phyloP scores from a whole-genome alignment of 2,797 vertebrate species.

The Platyrinchus mystaceus region DNA sequence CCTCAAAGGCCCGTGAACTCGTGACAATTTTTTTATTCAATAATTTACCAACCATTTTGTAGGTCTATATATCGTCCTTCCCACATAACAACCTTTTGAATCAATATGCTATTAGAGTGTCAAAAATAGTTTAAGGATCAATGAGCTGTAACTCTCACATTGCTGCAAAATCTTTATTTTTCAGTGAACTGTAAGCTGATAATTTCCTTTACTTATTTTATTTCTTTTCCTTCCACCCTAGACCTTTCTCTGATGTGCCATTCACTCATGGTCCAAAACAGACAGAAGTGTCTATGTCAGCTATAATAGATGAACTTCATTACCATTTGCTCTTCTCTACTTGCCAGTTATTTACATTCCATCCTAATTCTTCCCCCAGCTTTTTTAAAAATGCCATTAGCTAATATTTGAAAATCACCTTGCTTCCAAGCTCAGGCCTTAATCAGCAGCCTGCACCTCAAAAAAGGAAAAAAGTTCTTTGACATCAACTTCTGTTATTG shows the following conservation, averaged over 20 bases:
- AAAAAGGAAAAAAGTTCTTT: fast-evolving
- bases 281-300: background rate
- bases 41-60: background rate
- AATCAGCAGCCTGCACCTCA: background rate
- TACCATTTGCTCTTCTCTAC: background rate
- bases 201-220: background rate
- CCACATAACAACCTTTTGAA: background rate
- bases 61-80: background rate
- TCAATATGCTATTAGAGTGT: background rate
- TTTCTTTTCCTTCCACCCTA: background rate
- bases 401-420: background rate
- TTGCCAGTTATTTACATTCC: background rate
- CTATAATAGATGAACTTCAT: background rate
- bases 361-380: background rate
- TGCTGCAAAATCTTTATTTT: background rate
- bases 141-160: background rate
- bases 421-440: background rate
- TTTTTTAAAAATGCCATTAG: background rate
- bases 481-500: background rate
- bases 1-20: background rate
- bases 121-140: background rate
- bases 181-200: background rate
- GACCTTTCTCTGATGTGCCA: background rate
- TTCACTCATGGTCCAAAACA: background rate
- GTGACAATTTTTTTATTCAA: background rate